phyloP scores from a whole-genome alignment of 2,113 vertebrate species.

The Spea multiplicata region DNA sequence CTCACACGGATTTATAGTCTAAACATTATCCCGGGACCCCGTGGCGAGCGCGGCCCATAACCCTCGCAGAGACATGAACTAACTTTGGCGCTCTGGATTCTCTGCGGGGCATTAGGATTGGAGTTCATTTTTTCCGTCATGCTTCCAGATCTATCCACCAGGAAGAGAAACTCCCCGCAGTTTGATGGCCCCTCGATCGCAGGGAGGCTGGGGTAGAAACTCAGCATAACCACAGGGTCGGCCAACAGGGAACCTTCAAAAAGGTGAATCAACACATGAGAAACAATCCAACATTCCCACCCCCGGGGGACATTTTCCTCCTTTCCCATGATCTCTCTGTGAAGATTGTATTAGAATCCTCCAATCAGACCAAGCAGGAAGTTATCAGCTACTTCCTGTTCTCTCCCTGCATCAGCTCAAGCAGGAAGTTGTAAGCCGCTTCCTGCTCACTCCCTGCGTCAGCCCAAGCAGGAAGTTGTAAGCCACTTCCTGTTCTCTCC shows the following conservation, averaged over 20 bases:
- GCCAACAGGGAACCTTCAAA: constrained; percentile 70
- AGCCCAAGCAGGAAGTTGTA: no score
- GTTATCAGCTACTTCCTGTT: no score
- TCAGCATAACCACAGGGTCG: constrained; percentile 74
- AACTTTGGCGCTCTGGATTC: constrained; percentile 75
- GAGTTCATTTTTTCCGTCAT: constrained; percentile 57
- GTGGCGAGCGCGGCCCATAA: background rate
- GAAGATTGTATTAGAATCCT: no score
- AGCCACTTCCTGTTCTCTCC: no score
- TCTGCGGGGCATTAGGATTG: background rate
- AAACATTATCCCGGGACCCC: background rate
- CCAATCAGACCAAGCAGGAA: no score
- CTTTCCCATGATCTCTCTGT: no score
- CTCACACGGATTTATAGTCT: background rate
- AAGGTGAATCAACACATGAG: background rate
- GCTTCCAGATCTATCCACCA: constrained; percentile 77
- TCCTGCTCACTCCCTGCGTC: no score
- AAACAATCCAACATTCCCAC: background rate
- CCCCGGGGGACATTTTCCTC: no score
- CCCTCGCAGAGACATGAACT: background rate
- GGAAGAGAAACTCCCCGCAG: constrained; percentile 76
- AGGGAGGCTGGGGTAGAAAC: constrained; percentile 74
- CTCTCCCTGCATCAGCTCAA: no score
- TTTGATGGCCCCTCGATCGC: constrained; percentile 50
- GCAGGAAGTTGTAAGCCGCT: no score